Evolutionary conservation across 2,797 vertebrate genomes (phyloP).

Genomic region (Ctenopoma multispine): DNA sequence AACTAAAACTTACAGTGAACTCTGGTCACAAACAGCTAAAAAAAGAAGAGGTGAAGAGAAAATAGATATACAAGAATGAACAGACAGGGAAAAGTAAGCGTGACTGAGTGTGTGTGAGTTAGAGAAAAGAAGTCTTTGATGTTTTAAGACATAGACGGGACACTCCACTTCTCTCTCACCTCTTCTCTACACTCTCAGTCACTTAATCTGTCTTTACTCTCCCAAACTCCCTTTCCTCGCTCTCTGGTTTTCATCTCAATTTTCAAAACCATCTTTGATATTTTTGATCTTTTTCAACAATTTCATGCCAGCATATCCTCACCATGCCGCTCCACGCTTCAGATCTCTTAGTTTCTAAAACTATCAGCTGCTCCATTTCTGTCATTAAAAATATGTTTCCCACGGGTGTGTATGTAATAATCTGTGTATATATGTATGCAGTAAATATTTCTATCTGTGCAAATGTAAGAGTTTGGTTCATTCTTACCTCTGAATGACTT

Average conservation of each 20-base stretch:
- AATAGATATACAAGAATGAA: not conserved
- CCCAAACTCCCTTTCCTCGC: slow-evolving; percentile 30
- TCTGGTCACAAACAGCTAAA: slow-evolving; percentile 15
- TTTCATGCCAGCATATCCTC: slow-evolving; percentile 41
- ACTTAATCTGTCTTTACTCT: slow-evolving; percentile 50
- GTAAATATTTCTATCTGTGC: not conserved
- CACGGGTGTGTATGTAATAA: not conserved
- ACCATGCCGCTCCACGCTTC: slow-evolving; percentile 29
- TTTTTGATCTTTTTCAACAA: slow-evolving; percentile 52
- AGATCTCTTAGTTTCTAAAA: slow-evolving; percentile 20
- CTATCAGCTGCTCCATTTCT: slow-evolving; percentile 22
- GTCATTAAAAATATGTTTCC: slow-evolving; percentile 27
- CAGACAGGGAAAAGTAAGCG: slow-evolving; percentile 6
- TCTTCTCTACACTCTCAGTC: slow-evolving; percentile 26
- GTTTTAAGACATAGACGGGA: slow-evolving; percentile 54
- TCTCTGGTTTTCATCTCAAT: slow-evolving; percentile 66
- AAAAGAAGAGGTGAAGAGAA: slow-evolving; percentile 9
- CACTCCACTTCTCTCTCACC: slow-evolving; percentile 35
- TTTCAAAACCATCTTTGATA: slow-evolving; percentile 59
- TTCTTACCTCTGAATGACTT: slow-evolving; percentile 86
- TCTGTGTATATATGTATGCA: not conserved
- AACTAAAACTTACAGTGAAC: slow-evolving; percentile 21
- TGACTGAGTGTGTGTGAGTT: slow-evolving; percentile 22
- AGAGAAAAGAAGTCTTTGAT: slow-evolving; percentile 57
- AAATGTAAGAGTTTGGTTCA: not conserved